Base-by-base conservation (phyloP, 2,888 invertebrate species). In the Stomorhina lunata region DNA sequence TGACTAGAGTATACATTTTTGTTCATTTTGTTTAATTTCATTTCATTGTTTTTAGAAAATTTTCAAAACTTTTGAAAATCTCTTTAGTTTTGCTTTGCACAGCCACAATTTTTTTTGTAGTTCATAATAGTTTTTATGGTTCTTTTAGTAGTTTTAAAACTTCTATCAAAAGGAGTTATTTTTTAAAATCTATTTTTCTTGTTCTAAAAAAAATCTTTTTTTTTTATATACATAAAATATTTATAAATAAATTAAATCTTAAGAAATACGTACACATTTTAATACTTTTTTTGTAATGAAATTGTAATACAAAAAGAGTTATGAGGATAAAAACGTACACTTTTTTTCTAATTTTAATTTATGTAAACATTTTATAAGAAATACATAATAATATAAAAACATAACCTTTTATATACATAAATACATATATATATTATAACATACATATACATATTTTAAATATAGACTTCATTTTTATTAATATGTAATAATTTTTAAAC, bases 371-470 rank as follows among this genome's bases (percentile, higher is more conserved):
- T 81, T 77, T 73, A 66, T 43, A 75, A 69, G 25, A 76, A 69
- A 81, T 78, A 81, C n/a, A 75, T 61, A 68, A 68, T 53, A 68
- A n/a, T 27, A 57, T 57, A 71, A 29, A 80, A 25, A 77, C 50
- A 75, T 68, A 79, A 9, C 29, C 29, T 37, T 68, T 55, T 73
- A 57, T 59, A 59, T 40, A 65, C n/a, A 75, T 15, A 73, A 12
- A 53, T 17, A 68, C 5, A 69, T 34, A 61, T 48, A n/a, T n/a
- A n/a, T n/a, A n/a, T n/a, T n/a, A n/a, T n/a, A n/a, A n/a, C n/a
- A n/a, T n/a, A 32, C 25, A 76, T 32, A 82, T 69, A 78, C 63
- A 79, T 77, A 79, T 81, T 80, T 83, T 73, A 73, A 81, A 77
- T 73, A 76, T 75, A 79, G 75, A 82, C 48, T 82, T 75, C 22